Base-by-base conservation (phyloP, 2,888 invertebrate species). In the Philereme transversata region DNA sequence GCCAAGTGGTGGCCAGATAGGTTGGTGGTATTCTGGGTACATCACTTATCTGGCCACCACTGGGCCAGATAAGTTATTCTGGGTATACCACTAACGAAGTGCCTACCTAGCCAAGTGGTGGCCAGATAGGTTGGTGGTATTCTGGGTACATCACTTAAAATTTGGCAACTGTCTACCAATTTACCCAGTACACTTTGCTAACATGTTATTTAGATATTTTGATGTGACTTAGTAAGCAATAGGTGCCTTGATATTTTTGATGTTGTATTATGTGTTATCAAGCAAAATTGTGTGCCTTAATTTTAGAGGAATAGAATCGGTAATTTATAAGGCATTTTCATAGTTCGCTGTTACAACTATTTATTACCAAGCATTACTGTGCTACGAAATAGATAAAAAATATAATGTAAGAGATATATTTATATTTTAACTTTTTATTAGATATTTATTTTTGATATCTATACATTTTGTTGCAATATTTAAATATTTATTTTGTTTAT, bases 201-300 rank as follows among this genome's bases (percentile, higher is more conserved):
- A 22, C 3, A 22, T 40, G 40, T 6, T 40, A 8, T 40, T 40
- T 40, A 40, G 48, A 33, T 44, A 9, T 44, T 52, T 46, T 51
- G 53, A 53, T 53, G 7, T 44, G 45, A 48, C 33, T 33, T 33
- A 34, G 51, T 46, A 40, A 55, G 10, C 34, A 7, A 11, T 49
- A 49, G 49, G 11, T 40, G 40, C 40, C 50, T 40, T 50, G 7
- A 7, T 50, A 50, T 22, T 50, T 52, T 40, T 40, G 9, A 50
- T 49, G 34, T 45, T 22, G 36, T 43, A 38, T 41, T 43, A 7
- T 45, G 0, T 43, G 34, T 56, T 44, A 40, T 46, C 34, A 9
- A 47, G 41, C 53, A 48, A 63, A 57, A 46, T 50, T 49, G 63
- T 49, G 63, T 63, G 63, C 63, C 63, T 63, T 63, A 63, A 51